A percentile compares a stretch with the other conserved stretches of the same genome.
Evolutionary conservation across 2,113 vertebrate species (phyloP).

Genomic region (Callaeas wilsoni): DNA sequence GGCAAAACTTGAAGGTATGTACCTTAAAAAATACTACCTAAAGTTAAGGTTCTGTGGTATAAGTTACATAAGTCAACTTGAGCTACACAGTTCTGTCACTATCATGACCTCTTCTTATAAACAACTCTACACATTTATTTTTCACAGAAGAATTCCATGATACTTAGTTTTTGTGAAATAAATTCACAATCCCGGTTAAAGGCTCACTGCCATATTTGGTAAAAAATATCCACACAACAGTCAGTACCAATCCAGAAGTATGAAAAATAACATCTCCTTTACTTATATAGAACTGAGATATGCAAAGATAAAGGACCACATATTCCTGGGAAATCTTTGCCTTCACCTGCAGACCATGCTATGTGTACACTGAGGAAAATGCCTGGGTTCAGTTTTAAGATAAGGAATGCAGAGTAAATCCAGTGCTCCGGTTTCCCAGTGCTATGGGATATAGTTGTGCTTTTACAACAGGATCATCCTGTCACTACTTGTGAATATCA

Average conservation of each 20-base stretch:
- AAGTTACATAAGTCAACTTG: background rate
- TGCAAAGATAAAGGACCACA: background rate
- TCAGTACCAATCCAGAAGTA: background rate
- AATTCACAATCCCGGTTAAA: background rate
- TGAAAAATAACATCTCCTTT: background rate
- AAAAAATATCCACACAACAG: background rate
- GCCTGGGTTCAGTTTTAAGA: background rate
- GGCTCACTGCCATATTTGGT: background rate
- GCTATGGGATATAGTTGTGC: background rate
- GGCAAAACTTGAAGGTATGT: background rate
- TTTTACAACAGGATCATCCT: background rate
- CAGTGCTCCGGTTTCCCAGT: background rate
- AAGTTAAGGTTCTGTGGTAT: background rate
- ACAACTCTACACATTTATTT: background rate
- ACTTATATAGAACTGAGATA: rapidly evolving
- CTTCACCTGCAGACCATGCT: background rate
- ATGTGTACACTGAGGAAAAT: background rate
- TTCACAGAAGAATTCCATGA: background rate
- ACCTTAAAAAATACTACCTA: background rate
- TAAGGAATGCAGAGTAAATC: background rate
- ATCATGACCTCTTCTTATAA: background rate
- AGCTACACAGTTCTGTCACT: background rate
- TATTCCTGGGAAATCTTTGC: background rate
- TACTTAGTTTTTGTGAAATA: background rate
- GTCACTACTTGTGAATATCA: background rate